Evolutionary conservation across 2,797 vertebrate genomes (phyloP), one percentile per base, ranked within the genome.

Genomic region (Serranus cabrilla): DNA sequence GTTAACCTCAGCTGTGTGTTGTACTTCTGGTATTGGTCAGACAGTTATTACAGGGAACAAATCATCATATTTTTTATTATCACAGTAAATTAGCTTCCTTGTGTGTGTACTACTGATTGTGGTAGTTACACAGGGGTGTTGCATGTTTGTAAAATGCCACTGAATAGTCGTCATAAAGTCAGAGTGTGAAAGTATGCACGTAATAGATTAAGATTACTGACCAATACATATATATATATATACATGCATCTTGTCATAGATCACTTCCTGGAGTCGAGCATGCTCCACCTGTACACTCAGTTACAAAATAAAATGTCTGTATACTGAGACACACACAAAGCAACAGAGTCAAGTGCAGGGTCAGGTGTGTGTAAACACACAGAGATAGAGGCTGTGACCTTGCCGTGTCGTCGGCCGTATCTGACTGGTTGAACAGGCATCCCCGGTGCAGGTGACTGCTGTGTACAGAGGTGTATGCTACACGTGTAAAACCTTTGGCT

Each of bases 381-480:
- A 21, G 43, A 21, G 6, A 46, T 23, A 17, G 9, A 42, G n/a
- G 14, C 45, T 0, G 6, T 65, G 68, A 72, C 59, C 7, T 18
- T 6, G 18, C 25, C 42, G 45, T 11, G 3, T 16, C 49, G 45
- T 58, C 14, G 72, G n/a, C 57, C 58, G 59, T 47, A 66, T 65
- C 63, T 18, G 63, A 87, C 87, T 70, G 71, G 87, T 80, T 73
- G 49, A 78, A 40, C 84, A 64, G 62, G 74, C 54, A 58, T 43
- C 40, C 39, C 40, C 12, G 45, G 34, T 4, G 39, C 42, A 66
- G 50, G 11, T 67, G 60, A 62, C n/a, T 43, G 39, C 25, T 58
- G 62, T 51, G 37, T 61, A 16, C 25, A 52, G 12, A 60, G 47
- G 47, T 1, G 14, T 47, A 42, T 11, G 1, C 34, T 17, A 2